Evolutionary conservation across 2,888 invertebrate species (phyloP).

Genomic region (Stenchaetothrips biformis): DNA sequence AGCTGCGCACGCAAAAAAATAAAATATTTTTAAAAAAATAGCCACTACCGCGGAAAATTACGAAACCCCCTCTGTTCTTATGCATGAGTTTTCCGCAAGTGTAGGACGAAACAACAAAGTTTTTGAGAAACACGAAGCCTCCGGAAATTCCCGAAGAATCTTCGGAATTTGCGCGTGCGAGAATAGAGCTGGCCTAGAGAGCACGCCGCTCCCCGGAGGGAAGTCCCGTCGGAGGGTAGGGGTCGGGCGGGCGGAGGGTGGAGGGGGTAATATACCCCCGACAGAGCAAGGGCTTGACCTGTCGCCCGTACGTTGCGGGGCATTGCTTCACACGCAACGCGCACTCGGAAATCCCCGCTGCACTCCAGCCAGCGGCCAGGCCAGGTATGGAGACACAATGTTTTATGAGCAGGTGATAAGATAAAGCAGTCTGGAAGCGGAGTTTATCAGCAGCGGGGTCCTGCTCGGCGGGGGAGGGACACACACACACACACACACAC

Average conservation of each 20-base stretch:
- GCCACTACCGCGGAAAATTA: no score
- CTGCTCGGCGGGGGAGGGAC: not conserved
- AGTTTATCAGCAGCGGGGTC: slow-evolving; percentile 3
- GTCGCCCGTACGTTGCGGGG: not conserved
- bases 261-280: not conserved
- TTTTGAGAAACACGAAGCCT: no score
- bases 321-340: not conserved
- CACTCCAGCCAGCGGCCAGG: not conserved
- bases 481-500: not conserved
- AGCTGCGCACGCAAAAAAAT: no score
- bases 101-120: no score
- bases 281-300: not conserved
- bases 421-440: slow-evolving; percentile 12
- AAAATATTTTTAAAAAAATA: no score
- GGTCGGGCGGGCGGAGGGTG: not conserved
- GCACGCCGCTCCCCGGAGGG: not conserved
- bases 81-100: no score
- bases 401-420: slow-evolving; percentile 21
- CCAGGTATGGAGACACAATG: slow-evolving; percentile 29
- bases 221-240: not conserved
- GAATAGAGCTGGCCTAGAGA: not conserved
- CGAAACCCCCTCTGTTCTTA: no score
- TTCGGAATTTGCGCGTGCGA: not conserved
- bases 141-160: no score
- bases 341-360: not conserved